Evolutionary conservation across 2,888 invertebrate species (phyloP), one percentile per base, ranked within the genome.

Genomic region (Eucriotettix oculatus): DNA sequence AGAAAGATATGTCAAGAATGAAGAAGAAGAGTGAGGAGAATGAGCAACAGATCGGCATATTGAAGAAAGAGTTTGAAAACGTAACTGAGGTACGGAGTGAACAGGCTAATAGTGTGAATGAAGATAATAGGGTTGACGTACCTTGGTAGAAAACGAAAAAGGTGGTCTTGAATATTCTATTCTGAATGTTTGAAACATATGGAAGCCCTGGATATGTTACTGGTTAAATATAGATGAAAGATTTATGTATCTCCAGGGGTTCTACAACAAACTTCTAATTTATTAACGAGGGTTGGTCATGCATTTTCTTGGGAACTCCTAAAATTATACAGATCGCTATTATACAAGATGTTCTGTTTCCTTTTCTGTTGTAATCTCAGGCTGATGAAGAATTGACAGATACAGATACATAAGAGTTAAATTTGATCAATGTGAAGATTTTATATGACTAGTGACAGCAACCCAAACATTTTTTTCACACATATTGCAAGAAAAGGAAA

Each of bases 311-410:
- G 98, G 98, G 95, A 93, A 73, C 83, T 94, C 67, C 81, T 99
- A 68, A 97, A 98, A 74, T 91, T 90, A 9, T 95, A 99, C 73
- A 92, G 85, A 85, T 87, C 68, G 87, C 87, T 43, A 88, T 99
- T 64, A 87, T 98, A 68, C 89, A 92, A 72, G 93, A 96, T 71
- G 90, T 99, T 42, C 78, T 99, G 58, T 99, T 97, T 74, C 98
- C 98, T 1, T 82, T 99, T 61, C 86, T 99, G 84, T 96, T 93
- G 59, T 94, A 96, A 75, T 91, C 90, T 7, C 89, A 92, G 62
- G 81, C 89, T 54, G 99, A 99, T 75, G 92, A 97, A 71, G 93
- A 96, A 68, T 75, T 98, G 40, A 99, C 97, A 96, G 85, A 90
- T 63, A 86, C 84, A 1, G 98, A 99, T 77, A 97, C 97, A 1